phyloP scores from a whole-genome alignment of 2,113 vertebrate species.

The Coracopsis vasa region DNA sequence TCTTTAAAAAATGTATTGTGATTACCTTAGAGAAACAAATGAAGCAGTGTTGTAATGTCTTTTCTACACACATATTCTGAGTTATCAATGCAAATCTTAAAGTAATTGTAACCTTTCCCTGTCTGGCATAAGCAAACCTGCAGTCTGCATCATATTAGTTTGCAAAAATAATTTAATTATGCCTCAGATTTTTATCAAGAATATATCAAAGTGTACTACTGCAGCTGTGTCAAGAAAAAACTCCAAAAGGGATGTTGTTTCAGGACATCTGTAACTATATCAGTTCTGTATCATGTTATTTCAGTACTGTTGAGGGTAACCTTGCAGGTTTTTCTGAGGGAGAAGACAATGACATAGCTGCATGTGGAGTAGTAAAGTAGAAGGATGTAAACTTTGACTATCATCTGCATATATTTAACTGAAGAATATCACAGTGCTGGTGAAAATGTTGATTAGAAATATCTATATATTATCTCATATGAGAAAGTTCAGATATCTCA shows the following conservation, averaged over 20 bases:
- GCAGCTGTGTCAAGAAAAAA: background rate
- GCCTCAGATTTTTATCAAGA: background rate
- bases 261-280: background rate
- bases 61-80: background rate
- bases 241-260: background rate
- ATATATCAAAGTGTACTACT: background rate
- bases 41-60: background rate
- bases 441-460: background rate
- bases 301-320: background rate
- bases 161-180: background rate
- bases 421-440: background rate
- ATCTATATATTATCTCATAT: background rate
- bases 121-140: background rate
- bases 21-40: background rate
- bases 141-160: background rate
- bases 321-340: background rate
- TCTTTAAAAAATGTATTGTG: background rate
- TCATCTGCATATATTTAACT: background rate
- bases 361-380: accelerated
- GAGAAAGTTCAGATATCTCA: background rate
- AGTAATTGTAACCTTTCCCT: background rate
- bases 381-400: background rate
- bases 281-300: background rate
- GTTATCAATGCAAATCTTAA: background rate
- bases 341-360: background rate